These are phyloP conservation scores for Mus spretus DNA, from an alignment of 2,797 vertebrate species.

Conservation along the genomic window DNA sequence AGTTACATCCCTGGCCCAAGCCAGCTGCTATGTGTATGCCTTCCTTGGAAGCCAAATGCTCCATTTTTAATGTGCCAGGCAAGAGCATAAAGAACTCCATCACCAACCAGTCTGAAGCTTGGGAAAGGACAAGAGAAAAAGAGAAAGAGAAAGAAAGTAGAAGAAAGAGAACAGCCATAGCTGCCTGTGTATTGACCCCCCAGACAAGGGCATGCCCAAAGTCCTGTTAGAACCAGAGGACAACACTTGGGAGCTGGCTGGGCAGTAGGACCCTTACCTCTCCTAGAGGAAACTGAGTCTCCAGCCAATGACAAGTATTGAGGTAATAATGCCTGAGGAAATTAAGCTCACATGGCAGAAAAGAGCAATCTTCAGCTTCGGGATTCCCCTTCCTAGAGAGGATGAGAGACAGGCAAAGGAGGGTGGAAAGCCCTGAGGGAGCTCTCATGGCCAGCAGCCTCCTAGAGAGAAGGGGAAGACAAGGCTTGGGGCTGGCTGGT, in stretches of 20 bases:
- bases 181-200: background rate
- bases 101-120: background rate
- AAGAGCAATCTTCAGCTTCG: background rate
- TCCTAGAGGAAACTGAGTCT: background rate
- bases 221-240: background rate
- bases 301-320: background rate
- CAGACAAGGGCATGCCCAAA: background rate
- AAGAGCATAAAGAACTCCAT: background rate
- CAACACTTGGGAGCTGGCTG: background rate
- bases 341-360: background rate
- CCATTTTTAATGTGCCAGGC: background rate
- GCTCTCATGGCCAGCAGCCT: background rate
- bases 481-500: background rate
- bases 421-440: background rate
- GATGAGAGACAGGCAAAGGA: background rate
- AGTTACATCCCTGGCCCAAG: background rate
- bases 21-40: background rate
- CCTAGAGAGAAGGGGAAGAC: background rate
- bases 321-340: background rate
- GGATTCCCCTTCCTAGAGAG: background rate
- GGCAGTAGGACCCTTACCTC: background rate
- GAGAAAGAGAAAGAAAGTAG: background rate
- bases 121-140: background rate
- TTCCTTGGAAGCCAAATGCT: background rate
- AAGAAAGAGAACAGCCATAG: background rate